These are phyloP conservation scores for Chrysochloris asiatica DNA, from an alignment of 2,113 vertebrate species.

Conservation along the genomic window DNA sequence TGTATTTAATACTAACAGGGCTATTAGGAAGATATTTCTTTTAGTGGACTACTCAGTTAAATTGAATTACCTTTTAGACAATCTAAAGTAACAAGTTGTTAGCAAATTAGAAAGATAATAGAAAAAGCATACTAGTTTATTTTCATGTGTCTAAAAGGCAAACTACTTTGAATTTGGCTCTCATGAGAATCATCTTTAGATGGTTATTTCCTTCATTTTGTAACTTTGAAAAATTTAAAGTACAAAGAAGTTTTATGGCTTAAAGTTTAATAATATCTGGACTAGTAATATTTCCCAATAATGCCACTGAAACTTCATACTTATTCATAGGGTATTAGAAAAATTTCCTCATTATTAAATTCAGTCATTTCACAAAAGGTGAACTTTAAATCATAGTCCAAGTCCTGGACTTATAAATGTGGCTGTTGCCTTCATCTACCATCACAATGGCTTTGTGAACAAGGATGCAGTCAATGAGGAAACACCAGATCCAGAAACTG, in stretches of 20 bases:
- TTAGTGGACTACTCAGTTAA: not conserved
- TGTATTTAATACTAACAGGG: not conserved
- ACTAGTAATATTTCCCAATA: not conserved
- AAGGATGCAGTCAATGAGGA: not conserved
- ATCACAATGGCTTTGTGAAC: not conserved
- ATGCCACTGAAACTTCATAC: not conserved
- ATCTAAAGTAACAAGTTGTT: not conserved
- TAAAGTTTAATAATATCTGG: not conserved
- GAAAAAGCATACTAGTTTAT: not conserved
- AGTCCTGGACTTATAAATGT: not conserved
- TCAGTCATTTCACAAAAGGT: no score
- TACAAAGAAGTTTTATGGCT: not conserved
- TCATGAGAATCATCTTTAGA: not conserved
- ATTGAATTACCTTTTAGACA: not conserved
- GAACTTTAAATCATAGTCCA: not conserved
- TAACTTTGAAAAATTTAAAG: not conserved
- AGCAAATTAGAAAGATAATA: constrained; percentile 26
- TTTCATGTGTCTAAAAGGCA: not conserved
- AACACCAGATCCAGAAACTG: not conserved
- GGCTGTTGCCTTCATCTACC: not conserved
- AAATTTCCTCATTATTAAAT: not conserved
- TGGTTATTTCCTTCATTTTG: constrained; percentile 28
- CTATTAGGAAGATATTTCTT: not conserved
- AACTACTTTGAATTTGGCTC: not conserved
- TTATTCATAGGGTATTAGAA: not conserved